A percentile compares a stretch with the other conserved stretches of the same genome.
Evolutionary conservation across 2,113 vertebrate genomes (phyloP).

Genomic region (Ursus arctos): DNA sequence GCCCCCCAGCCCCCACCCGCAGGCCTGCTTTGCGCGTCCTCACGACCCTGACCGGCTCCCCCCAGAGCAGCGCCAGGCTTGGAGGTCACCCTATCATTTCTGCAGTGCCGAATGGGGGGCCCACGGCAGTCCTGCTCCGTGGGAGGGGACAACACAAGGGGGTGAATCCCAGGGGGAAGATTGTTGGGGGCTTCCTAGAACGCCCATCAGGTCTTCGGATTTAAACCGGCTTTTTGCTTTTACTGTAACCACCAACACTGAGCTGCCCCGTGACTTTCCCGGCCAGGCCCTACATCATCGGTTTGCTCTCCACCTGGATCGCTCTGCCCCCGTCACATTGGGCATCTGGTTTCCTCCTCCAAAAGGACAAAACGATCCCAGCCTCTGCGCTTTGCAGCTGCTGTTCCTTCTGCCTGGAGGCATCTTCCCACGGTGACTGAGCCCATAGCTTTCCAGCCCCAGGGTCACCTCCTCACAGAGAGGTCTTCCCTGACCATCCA

Average conservation of each 20-base stretch:
- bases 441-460: not conserved
- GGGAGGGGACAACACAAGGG: not conserved
- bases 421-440: fast-evolving
- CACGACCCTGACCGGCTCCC: not conserved
- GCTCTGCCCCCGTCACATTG: fast-evolving
- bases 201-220: not conserved
- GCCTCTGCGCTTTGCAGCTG: not conserved
- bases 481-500: not conserved
- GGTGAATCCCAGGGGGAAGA: not conserved
- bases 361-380: not conserved
- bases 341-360: not conserved
- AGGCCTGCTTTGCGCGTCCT: not conserved
- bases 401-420: not conserved
- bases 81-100: not conserved
- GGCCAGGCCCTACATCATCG: not conserved
- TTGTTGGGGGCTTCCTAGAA: not conserved
- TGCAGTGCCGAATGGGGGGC: not conserved
- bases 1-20: not conserved
- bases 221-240: not conserved
- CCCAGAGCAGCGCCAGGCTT: not conserved
- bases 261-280: fast-evolving
- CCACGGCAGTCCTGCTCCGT: fast-evolving
- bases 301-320: not conserved
- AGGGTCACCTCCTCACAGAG: not conserved
- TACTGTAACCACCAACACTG: not conserved